These are phyloP conservation scores for Scaptomyza caliginosa DNA, from an alignment of 2,888 invertebrate species.

Conservation along the genomic window DNA sequence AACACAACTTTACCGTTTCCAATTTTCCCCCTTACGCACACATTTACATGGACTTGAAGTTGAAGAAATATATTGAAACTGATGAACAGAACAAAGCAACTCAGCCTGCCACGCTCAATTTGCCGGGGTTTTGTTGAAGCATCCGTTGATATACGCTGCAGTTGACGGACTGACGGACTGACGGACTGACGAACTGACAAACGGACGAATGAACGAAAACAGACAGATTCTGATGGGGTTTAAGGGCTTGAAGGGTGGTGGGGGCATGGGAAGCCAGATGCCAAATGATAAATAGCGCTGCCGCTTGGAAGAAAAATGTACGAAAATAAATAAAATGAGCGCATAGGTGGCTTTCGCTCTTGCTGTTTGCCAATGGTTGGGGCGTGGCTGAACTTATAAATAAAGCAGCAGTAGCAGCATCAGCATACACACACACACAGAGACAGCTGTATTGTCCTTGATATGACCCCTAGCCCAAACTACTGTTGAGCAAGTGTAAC, in stretches of 20 bases:
- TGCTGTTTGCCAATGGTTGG: conserved; percentile 33
- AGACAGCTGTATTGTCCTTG: conserved; percentile 66
- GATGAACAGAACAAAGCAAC: conserved; percentile 9
- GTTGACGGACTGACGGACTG: neutral
- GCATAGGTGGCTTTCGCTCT: conserved; percentile 19
- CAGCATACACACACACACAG: conserved; percentile 4
- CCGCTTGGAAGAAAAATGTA: conserved; percentile 54
- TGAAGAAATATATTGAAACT: conserved; percentile 3
- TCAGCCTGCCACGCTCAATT: conserved; percentile 41
- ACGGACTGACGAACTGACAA: conserved; percentile 8
- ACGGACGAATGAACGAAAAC: conserved; percentile 5
- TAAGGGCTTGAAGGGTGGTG: neutral
- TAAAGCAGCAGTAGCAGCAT: conserved; percentile 25
- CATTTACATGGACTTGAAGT: conserved; percentile 15
- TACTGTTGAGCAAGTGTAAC: conserved; percentile 31
- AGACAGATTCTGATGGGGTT: conserved; percentile 20
- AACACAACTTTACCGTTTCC: conserved; percentile 15
- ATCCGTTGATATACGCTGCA: conserved; percentile 40
- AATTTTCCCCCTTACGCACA: neutral
- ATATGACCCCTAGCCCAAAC: conserved; percentile 28
- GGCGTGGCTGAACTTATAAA: conserved; percentile 52
- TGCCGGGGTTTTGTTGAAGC: conserved; percentile 27
- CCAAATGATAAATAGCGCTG: conserved; percentile 63
- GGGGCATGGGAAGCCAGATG: conserved; percentile 34
- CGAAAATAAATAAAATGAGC: conserved; percentile 55